Percentiles rank a stretch among this genome's conserved stretches.
phyloP scores from a whole-genome alignment of 2,888 invertebrate genomes.

The Anticlea derivata region DNA sequence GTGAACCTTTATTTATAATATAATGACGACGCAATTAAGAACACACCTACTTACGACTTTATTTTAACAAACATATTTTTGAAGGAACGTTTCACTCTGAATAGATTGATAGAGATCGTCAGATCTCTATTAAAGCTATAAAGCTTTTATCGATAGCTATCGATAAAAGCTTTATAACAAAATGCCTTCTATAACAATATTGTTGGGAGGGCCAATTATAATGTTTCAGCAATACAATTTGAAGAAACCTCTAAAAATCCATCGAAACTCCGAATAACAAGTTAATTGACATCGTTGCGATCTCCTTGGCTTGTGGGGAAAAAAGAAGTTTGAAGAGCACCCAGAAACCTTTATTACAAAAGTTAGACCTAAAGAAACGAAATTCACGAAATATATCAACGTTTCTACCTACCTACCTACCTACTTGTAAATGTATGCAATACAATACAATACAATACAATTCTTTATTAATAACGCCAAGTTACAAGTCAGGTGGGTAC shows the following conservation, averaged over 20 bases:
- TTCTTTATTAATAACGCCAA: too few relatives aligned
- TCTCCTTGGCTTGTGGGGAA: slow-evolving; percentile 11
- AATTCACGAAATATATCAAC: slow-evolving; percentile 3
- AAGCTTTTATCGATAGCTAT: too few relatives aligned
- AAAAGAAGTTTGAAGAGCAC: slow-evolving; percentile 16
- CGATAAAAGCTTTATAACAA: too few relatives aligned
- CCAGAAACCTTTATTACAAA: slow-evolving; percentile 14
- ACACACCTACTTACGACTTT: too few relatives aligned
- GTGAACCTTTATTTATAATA: too few relatives aligned
- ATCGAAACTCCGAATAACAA: slow-evolving; percentile 15
- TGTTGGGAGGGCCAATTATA: slow-evolving; percentile 6
- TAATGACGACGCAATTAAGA: too few relatives aligned
- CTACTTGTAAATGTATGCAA: background rate
- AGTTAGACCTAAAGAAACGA: slow-evolving; percentile 11
- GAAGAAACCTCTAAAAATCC: slow-evolving; percentile 8
- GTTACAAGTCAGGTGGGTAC: too few relatives aligned
- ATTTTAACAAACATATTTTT: too few relatives aligned
- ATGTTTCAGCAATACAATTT: slow-evolving; percentile 4
- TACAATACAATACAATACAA: too few relatives aligned
- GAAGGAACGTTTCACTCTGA: background rate
- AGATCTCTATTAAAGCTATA: too few relatives aligned
- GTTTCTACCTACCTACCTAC: too few relatives aligned
- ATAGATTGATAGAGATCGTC: background rate
- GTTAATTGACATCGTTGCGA: slow-evolving; percentile 22
- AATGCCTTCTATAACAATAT: too few relatives aligned